A percentile compares a stretch with the other conserved stretches of the same genome.
These are phyloP conservation scores for Oryzias dopingdopingensis DNA, from an alignment of 2,797 vertebrate species.

Conservation along the genomic window DNA sequence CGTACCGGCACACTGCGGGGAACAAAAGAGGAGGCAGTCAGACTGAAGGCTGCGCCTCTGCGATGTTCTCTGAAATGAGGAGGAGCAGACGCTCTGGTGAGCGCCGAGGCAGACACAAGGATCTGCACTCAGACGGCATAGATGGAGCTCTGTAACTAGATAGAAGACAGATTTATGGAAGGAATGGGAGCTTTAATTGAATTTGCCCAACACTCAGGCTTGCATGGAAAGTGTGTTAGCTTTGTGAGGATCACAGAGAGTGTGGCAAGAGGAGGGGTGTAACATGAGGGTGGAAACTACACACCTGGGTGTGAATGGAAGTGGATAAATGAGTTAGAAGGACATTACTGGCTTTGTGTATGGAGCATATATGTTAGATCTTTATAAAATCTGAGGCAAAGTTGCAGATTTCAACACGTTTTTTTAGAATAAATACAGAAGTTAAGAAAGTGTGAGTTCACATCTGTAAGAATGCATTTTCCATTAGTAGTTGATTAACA, in stretches of 20 bases:
- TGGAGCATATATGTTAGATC: conserved; percentile 1
- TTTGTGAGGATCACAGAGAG: background rate
- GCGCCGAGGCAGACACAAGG: background rate
- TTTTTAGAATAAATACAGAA: background rate
- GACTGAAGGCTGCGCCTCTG: conserved; percentile 2
- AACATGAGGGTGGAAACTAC: conserved; percentile 40
- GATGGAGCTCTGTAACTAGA: conserved; percentile 41
- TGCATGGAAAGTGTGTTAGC: conserved; percentile 17
- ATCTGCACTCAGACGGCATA: conserved; percentile 9
- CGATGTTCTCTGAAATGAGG: background rate
- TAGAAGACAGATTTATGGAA: conserved; percentile 48
- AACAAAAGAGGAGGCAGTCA: conserved; percentile 62
- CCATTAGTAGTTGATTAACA: no score
- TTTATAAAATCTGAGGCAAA: conserved; percentile 2
- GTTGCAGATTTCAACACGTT: conserved; percentile 4
- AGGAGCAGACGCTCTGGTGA: background rate
- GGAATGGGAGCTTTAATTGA: conserved; percentile 32
- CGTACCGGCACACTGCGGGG: conserved; percentile 92
- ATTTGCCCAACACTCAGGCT: conserved; percentile 39
- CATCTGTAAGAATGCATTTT: no score
- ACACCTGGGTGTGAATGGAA: conserved; percentile 32
- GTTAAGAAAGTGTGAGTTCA: no score
- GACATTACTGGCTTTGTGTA: conserved; percentile 36
- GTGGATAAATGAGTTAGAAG: conserved; percentile 49
- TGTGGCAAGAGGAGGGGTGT: conserved; percentile 25